phyloP scores from a whole-genome alignment of 2,888 invertebrate species.

The Mesochorus sp. region DNA sequence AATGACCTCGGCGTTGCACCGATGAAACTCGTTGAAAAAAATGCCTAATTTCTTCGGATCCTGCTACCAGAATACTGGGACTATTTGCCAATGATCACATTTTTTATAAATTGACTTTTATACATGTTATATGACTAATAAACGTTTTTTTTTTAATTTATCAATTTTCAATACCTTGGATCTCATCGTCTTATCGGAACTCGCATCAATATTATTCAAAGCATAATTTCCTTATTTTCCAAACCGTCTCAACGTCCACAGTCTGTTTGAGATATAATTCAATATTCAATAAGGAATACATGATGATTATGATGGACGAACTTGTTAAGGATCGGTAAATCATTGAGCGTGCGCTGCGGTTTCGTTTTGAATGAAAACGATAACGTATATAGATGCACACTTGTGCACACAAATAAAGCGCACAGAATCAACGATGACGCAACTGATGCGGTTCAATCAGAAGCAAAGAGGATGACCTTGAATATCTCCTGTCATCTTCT shows the following conservation, averaged over 20 bases:
- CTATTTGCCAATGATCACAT: no score
- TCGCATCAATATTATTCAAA: no score
- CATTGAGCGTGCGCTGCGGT: slow-evolving; percentile 41
- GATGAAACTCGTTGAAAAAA: slow-evolving; percentile 70
- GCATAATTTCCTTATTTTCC: no score
- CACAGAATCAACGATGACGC: slow-evolving; percentile 67
- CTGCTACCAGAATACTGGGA: no score
- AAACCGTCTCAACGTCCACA: no score
- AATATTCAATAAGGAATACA: slow-evolving; percentile 70
- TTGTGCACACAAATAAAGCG: not conserved
- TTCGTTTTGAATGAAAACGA: slow-evolving; percentile 39
- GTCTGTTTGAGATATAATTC: slow-evolving; percentile 61
- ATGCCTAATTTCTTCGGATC: not conserved
- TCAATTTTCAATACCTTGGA: no score
- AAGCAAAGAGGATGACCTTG: slow-evolving; percentile 73
- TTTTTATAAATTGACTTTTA: no score
- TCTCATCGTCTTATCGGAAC: no score
- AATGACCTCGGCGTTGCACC: slow-evolving; percentile 84
- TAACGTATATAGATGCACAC: not conserved
- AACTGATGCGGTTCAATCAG: slow-evolving; percentile 73
- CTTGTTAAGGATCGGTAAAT: slow-evolving; percentile 47
- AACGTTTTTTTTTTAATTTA: no score
- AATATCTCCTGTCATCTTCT: slow-evolving; percentile 71
- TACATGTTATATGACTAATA: no score
- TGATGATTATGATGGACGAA: slow-evolving; percentile 22